These are phyloP conservation scores for Bubalus kerabau DNA, from an alignment of 2,113 vertebrate genomes.

Conservation along the genomic window DNA sequence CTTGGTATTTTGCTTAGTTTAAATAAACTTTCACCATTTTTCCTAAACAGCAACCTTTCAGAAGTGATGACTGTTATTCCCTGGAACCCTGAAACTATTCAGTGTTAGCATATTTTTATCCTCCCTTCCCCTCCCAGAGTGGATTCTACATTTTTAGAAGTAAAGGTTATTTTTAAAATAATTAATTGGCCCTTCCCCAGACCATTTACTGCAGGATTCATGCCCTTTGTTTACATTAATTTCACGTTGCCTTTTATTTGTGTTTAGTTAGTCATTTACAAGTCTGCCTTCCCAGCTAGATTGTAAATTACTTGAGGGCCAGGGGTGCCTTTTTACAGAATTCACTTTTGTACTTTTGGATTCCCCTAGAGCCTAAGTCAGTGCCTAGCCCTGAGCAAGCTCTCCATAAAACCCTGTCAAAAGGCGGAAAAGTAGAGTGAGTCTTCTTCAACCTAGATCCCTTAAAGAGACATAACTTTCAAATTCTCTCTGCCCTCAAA, in stretches of 20 bases:
- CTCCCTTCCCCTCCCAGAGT: background rate
- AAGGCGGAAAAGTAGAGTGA: background rate
- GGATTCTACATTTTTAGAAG: constrained; percentile 35
- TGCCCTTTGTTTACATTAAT: constrained; percentile 43
- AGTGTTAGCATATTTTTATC: constrained; percentile 36
- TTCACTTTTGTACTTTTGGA: background rate
- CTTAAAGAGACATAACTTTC: constrained; percentile 14
- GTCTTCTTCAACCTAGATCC: background rate
- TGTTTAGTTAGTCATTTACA: constrained; percentile 49
- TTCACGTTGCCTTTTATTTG: constrained; percentile 39
- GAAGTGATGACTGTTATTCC: constrained; percentile 46
- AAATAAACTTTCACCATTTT: constrained; percentile 59
- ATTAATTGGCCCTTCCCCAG: constrained; percentile 25
- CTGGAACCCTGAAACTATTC: constrained; percentile 2
- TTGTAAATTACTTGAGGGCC: constrained; percentile 43
- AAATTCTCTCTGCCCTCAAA: background rate
- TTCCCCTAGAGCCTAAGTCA: background rate
- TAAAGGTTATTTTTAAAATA: constrained; percentile 44
- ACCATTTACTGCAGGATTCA: constrained; percentile 17
- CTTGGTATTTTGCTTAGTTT: constrained; percentile 46
- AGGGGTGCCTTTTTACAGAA: constrained; percentile 1
- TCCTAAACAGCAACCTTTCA: constrained; percentile 54
- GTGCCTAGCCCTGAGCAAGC: background rate
- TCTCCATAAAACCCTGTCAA: background rate
- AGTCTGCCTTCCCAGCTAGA: constrained; percentile 36